Conservation (phyloP, 1,140 invertebrate species). For the Pectinophora gossypiella region DNA sequence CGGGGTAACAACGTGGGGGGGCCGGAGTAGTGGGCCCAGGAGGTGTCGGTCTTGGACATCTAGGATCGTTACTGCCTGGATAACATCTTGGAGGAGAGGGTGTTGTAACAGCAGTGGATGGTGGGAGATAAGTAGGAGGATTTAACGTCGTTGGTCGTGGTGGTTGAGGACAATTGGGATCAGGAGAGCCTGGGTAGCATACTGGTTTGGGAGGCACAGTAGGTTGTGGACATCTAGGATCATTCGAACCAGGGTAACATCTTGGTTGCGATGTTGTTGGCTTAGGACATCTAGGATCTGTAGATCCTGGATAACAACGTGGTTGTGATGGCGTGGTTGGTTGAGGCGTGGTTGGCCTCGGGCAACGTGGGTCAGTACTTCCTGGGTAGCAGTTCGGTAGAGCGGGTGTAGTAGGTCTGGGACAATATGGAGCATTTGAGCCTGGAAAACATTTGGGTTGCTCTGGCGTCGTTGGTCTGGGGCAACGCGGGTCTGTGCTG, state of each 20-base stretch:
- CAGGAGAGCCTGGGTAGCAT: slow-evolving; percentile 46
- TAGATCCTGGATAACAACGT: slow-evolving; percentile 77
- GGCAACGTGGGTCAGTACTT: slow-evolving; percentile 61
- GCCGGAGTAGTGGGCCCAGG: slow-evolving; percentile 9
- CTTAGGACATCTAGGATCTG: slow-evolving; percentile 77
- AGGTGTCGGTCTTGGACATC: slow-evolving; percentile 23
- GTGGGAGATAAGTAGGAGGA: slow-evolving; percentile 27
- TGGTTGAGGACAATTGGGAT: slow-evolving; percentile 48
- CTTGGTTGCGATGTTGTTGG: slow-evolving; percentile 30
- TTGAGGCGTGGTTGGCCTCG: slow-evolving; percentile 37
- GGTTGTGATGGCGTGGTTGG: slow-evolving; percentile 48
- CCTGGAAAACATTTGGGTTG: slow-evolving; percentile 31
- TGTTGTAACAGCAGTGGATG: slow-evolving; percentile 39
- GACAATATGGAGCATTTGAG: slow-evolving; percentile 43
- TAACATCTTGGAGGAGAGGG: slow-evolving; percentile 42
- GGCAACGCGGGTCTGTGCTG: slow-evolving; percentile 61
- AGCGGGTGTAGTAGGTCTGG: slow-evolving; percentile 25
- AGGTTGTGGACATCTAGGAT: slow-evolving; percentile 42
- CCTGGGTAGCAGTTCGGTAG: slow-evolving; percentile 24
- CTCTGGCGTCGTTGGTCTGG: slow-evolving; percentile 35
- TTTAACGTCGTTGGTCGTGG: slow-evolving; percentile 18
- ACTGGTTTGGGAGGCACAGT: slow-evolving; percentile 10
- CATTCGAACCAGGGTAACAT: slow-evolving; percentile 42
- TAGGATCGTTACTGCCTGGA: slow-evolving; percentile 40
- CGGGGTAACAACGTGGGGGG: slow-evolving; percentile 35